Evolutionary conservation across 2,888 invertebrate species (phyloP).

Genomic region (Chrysina gloriosa): DNA sequence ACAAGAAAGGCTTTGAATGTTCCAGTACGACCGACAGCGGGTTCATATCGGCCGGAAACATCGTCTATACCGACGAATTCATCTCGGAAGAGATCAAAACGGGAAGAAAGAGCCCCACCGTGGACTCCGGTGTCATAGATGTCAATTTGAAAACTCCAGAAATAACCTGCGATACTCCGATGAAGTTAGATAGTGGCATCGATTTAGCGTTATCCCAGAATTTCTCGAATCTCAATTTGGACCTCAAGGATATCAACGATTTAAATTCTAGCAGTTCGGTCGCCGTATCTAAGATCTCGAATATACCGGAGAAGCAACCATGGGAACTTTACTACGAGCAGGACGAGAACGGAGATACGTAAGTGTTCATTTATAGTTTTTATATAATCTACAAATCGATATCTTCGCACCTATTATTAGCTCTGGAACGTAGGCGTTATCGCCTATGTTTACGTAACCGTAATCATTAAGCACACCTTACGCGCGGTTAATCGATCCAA

Average conservation of each 20-base stretch:
- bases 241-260: conserved; percentile 60
- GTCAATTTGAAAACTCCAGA: conserved; percentile 32
- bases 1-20: conserved; percentile 55
- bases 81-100: conserved; percentile 51
- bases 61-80: conserved; percentile 58
- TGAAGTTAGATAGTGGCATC: conserved; percentile 77
- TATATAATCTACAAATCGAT: conserved; percentile 14
- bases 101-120: conserved; percentile 25
- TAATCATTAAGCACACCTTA: no score
- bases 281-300: conserved; percentile 1
- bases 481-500: no score
- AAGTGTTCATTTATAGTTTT: conserved; percentile 65
- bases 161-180: conserved; percentile 53
- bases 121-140: conserved; percentile 20
- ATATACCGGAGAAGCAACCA: conserved; percentile 58
- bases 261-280: conserved; percentile 49
- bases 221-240: conserved; percentile 71
- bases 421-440: no score
- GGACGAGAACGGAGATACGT: conserved; percentile 91
- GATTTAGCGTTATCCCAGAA: conserved; percentile 71
- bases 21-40: conserved; percentile 61
- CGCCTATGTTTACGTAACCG: no score
- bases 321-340: conserved; percentile 80
- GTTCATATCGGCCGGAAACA: conserved; percentile 60
- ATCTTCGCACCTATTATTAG: no score